Evolutionary conservation across 2,797 vertebrate genomes (phyloP), one percentile per base, ranked within the genome.

Genomic region (Champsocephalus esox): DNA sequence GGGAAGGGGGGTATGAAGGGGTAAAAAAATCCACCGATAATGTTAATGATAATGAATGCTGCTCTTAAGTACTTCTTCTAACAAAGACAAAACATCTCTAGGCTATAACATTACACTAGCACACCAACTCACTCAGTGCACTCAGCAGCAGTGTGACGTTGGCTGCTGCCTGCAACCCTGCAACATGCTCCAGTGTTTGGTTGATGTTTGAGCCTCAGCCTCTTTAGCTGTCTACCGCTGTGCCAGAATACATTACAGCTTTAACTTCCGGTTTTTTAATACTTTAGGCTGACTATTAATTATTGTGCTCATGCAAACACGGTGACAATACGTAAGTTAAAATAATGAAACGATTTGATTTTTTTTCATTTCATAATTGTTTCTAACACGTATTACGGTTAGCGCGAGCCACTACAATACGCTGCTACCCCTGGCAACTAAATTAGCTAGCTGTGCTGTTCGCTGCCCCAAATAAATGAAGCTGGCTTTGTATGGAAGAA

Each of bases 401-500:
- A 69, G 75, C 73, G 4, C 0, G 17, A 52, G 80, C 1, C 83
- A 61, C 59, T 77, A 38, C 21, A 28, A 24, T 43, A 24, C 14
- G 3, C 49, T 3, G 56, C 63, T 55, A 49, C 43, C 46, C 67
- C 43, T 24, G 71, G 73, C 59, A 73, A 63, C 70, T 54, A 38
- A 66, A 38, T 50, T 24, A 38, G 75, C 50, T 73, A 87, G 66
- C 82, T 34, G 38, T 16, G n/a, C 51, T 21, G 12, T 13, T 56
- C 16, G 55, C 9, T 12, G 50, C 74, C 74, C 61, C 70, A 89
- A 90, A 84, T 89, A 87, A 55, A 49, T 16, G 79, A 73, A 84
- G 84, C 41, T 87, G 55, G 83, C 83, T 92, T 81, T 88, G 84
- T 83, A 87, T 86, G 82, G 89, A 28, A 28, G 24, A 28, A 87